Conservation (phyloP, 2,888 invertebrate genomes). For the Chirona hameri region DNA sequence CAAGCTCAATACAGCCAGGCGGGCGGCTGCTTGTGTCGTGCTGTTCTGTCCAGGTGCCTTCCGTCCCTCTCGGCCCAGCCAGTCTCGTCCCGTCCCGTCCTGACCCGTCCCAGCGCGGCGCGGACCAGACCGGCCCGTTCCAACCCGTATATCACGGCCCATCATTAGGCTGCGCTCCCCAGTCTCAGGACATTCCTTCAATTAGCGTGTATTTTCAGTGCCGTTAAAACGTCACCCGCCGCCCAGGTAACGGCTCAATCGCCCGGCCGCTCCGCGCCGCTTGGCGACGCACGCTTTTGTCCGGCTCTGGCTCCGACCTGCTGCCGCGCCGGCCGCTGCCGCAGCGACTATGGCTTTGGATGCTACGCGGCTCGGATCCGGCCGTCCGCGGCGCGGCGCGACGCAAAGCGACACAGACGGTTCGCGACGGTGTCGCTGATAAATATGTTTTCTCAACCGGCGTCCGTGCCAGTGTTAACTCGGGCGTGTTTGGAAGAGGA, state of each 20-base stretch:
- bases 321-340: no score
- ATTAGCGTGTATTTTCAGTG: neutral
- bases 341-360: neutral
- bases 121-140: neutral
- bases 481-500: neutral
- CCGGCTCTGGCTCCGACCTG: no score
- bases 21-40: neutral
- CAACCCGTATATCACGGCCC: constrained; percentile 5
- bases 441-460: constrained; percentile 3
- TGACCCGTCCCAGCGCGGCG: neutral
- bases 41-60: neutral
- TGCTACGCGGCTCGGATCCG: neutral
- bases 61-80: neutral
- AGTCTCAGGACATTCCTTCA: neutral
- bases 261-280: neutral
- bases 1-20: no score
- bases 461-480: neutral
- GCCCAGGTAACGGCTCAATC: constrained; percentile 8
- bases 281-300: no score
- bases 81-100: no score
- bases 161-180: neutral
- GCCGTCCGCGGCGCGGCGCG: no score
- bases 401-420: neutral
- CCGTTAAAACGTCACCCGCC: constrained; percentile 4
- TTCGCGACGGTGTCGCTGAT: neutral